Conservation (phyloP, 1,140 invertebrate genomes). For the Dufourea novaeangliae region DNA sequence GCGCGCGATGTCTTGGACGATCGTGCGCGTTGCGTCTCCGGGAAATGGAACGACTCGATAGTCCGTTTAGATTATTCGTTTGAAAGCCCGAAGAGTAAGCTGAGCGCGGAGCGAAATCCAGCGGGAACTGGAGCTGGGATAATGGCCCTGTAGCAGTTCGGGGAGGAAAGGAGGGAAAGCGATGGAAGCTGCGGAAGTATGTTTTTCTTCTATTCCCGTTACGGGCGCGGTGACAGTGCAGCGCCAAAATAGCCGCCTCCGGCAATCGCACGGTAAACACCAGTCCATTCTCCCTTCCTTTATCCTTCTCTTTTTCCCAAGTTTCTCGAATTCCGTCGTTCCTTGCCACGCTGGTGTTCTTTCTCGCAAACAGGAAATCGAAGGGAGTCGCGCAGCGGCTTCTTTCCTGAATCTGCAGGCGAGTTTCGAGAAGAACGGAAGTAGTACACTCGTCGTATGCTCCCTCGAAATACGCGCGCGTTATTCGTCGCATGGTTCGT, state of each 20-base stretch:
- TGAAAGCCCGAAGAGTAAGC: slow-evolving; percentile 10
- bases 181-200: slow-evolving; percentile 53
- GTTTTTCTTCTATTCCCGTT: slow-evolving; percentile 67
- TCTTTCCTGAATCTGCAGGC: background rate
- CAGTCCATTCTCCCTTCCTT: slow-evolving; percentile 39
- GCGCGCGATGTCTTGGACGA: background rate
- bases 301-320: slow-evolving; percentile 11
- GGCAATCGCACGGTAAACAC: slow-evolving; percentile 69
- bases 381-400: background rate
- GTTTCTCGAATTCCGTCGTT: background rate
- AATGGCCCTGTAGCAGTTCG: slow-evolving; percentile 59
- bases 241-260: slow-evolving; percentile 67
- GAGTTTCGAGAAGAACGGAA: background rate
- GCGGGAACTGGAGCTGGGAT: slow-evolving; percentile 38
- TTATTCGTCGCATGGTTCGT: too few species aligned
- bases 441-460: background rate
- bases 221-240: slow-evolving; percentile 57
- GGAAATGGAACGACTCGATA: slow-evolving; percentile 30
- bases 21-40: too few species aligned
- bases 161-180: slow-evolving; percentile 4
- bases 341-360: slow-evolving; percentile 37
- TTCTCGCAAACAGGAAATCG: slow-evolving; percentile 20
- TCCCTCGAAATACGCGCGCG: background rate
- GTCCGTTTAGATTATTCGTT: slow-evolving; percentile 46
- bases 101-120: slow-evolving; percentile 38